A percentile compares a stretch with the other conserved stretches of the same genome.
Conservation (phyloP, 2,113 vertebrate genomes). For the Colossoma macropomum region DNA sequence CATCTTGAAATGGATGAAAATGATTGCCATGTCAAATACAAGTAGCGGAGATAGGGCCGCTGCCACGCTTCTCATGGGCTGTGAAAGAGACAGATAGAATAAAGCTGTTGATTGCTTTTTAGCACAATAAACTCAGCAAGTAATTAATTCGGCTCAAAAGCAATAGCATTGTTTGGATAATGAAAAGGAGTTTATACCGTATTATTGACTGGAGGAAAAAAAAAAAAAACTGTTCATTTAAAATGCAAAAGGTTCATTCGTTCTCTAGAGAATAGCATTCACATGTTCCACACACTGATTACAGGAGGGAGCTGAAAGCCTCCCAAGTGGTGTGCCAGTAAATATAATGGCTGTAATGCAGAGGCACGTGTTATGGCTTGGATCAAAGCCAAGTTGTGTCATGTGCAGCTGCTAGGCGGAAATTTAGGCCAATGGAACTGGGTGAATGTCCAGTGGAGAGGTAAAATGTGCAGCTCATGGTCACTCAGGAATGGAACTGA, state of each 20-base stretch:
- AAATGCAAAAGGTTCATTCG: neutral
- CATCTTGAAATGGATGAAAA: constrained; percentile 37
- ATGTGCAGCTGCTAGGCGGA: neutral
- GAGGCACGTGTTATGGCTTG: neutral
- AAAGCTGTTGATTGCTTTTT: constrained; percentile 6
- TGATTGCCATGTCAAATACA: constrained; percentile 19
- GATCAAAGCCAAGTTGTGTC: neutral
- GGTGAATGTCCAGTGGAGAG: neutral
- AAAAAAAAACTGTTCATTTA: too few species aligned
- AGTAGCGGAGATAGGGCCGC: neutral
- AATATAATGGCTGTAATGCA: neutral
- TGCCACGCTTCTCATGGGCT: neutral
- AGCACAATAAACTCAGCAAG: constrained; percentile 33
- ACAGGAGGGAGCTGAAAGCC: constrained; percentile 12
- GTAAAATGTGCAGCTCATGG: neutral
- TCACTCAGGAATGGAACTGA: too few species aligned
- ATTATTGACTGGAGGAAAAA: neutral
- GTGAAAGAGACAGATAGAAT: constrained; percentile 2
- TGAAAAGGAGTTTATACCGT: neutral
- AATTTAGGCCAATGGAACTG: neutral
- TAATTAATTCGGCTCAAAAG: constrained; percentile 30
- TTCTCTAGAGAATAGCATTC: neutral
- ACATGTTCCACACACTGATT: constrained; percentile 23
- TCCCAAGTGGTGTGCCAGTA: neutral
- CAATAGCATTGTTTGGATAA: constrained; percentile 18